Evolutionary conservation across 2,797 vertebrate species (phyloP).

Genomic region (Chelon labrosus): DNA sequence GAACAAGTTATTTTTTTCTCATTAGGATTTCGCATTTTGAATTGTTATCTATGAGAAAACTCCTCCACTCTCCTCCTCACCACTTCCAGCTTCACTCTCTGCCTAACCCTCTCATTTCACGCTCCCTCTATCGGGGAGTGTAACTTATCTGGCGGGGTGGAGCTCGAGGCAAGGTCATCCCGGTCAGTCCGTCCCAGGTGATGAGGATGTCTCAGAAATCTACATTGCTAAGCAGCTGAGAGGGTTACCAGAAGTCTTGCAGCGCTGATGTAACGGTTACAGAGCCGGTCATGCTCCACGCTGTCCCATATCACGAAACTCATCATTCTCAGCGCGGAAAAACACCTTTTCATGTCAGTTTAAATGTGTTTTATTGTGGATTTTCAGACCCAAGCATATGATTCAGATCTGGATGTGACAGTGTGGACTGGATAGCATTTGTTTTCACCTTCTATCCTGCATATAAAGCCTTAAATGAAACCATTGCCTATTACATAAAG

Average conservation of each 20-base stretch:
- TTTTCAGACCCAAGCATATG: background rate
- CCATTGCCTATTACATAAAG: background rate
- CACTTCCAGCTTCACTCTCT: background rate
- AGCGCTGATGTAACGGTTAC: constrained; percentile 73
- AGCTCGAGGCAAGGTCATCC: constrained; percentile 2
- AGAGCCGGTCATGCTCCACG: constrained; percentile 8
- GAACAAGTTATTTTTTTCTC: no score
- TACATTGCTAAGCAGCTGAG: constrained; percentile 49
- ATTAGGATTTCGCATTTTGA: no score
- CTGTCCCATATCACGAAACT: constrained; percentile 18
- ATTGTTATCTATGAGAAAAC: no score
- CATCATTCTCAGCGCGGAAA: background rate
- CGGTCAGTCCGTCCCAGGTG: constrained; percentile 56
- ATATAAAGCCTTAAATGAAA: background rate
- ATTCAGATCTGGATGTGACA: background rate
- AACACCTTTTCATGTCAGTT: background rate
- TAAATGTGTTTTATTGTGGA: background rate
- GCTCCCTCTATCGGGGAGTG: background rate
- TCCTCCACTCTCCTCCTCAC: background rate
- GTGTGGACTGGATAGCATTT: background rate
- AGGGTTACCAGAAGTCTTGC: constrained; percentile 48
- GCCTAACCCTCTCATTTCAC: background rate
- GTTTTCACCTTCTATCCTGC: no score
- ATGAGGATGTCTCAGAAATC: constrained; percentile 47
- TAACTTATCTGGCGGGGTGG: constrained; percentile 8